Evolutionary conservation across 2,113 vertebrate species (phyloP), one percentile per base, ranked within the genome.

Genomic region (Rhea pennata): DNA sequence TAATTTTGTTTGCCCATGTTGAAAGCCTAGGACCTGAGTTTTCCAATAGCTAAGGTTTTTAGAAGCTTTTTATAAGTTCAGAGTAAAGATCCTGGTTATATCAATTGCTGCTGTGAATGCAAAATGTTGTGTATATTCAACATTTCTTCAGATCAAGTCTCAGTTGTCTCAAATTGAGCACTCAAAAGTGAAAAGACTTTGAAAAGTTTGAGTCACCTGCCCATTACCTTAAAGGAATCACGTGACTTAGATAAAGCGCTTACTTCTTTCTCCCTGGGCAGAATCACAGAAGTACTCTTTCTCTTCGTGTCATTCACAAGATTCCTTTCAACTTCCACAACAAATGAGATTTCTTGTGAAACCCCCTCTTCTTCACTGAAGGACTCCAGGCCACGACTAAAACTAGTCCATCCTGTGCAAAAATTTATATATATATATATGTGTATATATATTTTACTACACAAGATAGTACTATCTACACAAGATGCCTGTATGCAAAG

Each of bases 1-100:
- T 96, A 90, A 95, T 94, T 90, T 93, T 90, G 62, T 84, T 93
- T 75, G 61, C 80, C 70, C 48, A 5, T 95, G 92, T 84, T 75
- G 40, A 71, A 88, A 88, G 61, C 74, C 53, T 77, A 93, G 69
- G 61, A 67, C 76, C n/a, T 15, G 16, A 75, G 40, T 93, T 86
- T 92, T 65, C 76, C 65, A 75, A 88, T 86, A 92, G 61, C 61
- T 81, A 80, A 84, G 69, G 3, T 15, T 84, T 80, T 78, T 2
- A 74, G 36, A 67, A 84, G 14, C 13, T 78, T 80, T 77, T 93
- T 26, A 20, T 46, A 51, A n/a, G 40, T 64, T 78, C n/a, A 71
- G 79, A 90, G 56, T 9, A 75, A 66, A 74, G 27, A 84, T 4
- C 22, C n/a, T 36, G 51, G 67, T 90, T 42, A 40, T 73, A 88